These are phyloP conservation scores for Eremobia ochroleuca DNA, from an alignment of 2,888 invertebrate species.

Conservation along the genomic window DNA sequence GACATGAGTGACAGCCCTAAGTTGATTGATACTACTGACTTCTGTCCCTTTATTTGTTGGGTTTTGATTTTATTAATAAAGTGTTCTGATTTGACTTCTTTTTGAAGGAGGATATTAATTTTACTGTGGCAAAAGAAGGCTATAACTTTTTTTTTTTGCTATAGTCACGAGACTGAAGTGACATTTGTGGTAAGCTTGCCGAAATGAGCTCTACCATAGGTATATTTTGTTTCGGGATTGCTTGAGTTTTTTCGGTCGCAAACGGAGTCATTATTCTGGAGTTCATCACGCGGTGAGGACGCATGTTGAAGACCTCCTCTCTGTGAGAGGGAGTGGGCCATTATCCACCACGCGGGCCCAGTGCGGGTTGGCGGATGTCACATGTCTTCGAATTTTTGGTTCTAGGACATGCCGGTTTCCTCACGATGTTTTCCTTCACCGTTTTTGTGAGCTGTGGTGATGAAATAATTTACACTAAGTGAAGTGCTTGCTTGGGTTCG, in stretches of 20 bases:
- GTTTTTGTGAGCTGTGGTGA: too few relatives aligned
- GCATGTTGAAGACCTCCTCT: not conserved
- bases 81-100: not conserved
- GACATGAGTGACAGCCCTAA: conserved; percentile 75
- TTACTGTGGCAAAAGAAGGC: too few relatives aligned
- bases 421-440: too few relatives aligned
- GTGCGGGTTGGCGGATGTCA: too few relatives aligned
- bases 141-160: not conserved
- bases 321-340: too few relatives aligned
- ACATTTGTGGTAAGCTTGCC: too few relatives aligned
- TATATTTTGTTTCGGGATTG: not conserved
- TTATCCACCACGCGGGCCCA: too few relatives aligned
- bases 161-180: not conserved
- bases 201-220: not conserved
- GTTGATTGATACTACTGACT: conserved; percentile 73
- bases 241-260: not conserved
- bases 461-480: too few relatives aligned
- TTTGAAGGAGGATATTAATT: not conserved
- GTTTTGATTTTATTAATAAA: conserved; percentile 50
- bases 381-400: too few relatives aligned
- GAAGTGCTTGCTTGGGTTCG: too few relatives aligned
- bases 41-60: conserved; percentile 52
- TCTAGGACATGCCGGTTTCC: too few relatives aligned
- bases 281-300: not conserved
- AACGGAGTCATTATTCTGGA: not conserved